These are phyloP conservation scores for Merops nubicus DNA, from an alignment of 2,113 vertebrate genomes.

Conservation along the genomic window DNA sequence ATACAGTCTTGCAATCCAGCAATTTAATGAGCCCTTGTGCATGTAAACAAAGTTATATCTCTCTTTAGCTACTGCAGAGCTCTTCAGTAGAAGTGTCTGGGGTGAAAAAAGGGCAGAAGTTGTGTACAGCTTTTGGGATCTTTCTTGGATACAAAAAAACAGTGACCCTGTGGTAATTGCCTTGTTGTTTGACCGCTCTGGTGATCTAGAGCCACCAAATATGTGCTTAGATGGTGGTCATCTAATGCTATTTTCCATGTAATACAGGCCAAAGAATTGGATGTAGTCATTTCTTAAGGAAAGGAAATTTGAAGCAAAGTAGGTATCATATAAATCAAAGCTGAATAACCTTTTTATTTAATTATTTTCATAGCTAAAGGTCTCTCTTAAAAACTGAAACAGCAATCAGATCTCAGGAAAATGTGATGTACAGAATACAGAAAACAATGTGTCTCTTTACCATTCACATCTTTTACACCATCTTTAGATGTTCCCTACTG, in stretches of 20 bases:
- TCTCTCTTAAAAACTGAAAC: background rate
- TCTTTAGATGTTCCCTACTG: background rate
- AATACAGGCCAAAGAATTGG: background rate
- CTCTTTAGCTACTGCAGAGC: background rate
- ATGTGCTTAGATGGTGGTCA: background rate
- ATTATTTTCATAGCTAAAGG: background rate
- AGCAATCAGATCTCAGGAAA: background rate
- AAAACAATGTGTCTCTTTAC: background rate
- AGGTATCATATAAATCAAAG: background rate
- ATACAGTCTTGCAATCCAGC: constrained; percentile 17
- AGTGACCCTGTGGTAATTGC: background rate
- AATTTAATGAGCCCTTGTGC: constrained; percentile 38
- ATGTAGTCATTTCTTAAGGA: background rate
- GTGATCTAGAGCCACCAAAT: background rate
- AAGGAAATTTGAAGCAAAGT: background rate
- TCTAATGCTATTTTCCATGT: background rate
- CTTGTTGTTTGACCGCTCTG: background rate
- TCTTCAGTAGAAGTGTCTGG: background rate
- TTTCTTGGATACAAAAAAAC: background rate
- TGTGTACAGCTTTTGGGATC: background rate
- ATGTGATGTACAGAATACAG: background rate
- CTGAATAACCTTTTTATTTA: background rate
- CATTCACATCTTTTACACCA: background rate
- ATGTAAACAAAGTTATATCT: constrained; percentile 37
- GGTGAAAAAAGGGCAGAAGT: background rate